phyloP scores from a whole-genome alignment of 2,888 invertebrate genomes.

The Orgyia antiqua region DNA sequence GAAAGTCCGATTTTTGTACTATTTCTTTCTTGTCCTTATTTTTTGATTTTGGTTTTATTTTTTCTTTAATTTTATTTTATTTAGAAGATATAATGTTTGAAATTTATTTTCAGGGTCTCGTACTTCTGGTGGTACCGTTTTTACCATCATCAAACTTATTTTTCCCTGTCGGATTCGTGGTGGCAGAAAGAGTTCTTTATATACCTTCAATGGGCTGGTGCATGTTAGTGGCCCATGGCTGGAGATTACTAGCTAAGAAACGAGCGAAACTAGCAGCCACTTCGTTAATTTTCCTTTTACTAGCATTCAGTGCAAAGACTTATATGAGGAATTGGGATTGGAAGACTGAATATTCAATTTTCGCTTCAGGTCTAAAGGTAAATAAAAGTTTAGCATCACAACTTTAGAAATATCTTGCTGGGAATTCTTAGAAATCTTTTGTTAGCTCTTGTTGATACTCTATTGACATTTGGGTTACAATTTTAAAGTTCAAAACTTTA shows the following conservation, averaged over 20 bases:
- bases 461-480: too few species aligned
- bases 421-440: too few species aligned
- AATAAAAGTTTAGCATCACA: constrained; percentile 4
- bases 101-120: too few species aligned
- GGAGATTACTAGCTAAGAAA: constrained; percentile 82
- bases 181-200: constrained; percentile 96
- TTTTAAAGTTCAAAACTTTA: too few species aligned
- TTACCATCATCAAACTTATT: constrained; percentile 97
- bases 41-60: too few species aligned
- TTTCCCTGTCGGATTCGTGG: constrained; percentile 98
- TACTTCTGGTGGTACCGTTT: constrained; percentile 93
- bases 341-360: constrained; percentile 95
- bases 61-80: too few species aligned
- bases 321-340: constrained; percentile 94
- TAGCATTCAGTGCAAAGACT: constrained; percentile 91
- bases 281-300: constrained; percentile 82
- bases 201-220: constrained; percentile 99
- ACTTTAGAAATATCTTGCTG: too few species aligned
- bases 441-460: too few species aligned
- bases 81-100: too few species aligned
- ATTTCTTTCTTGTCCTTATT: too few species aligned
- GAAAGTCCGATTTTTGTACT: too few species aligned
- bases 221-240: constrained; percentile 92
- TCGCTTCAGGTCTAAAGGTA: constrained; percentile 91
- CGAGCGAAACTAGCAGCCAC: constrained; percentile 82